phyloP scores from a whole-genome alignment of 2,113 vertebrate genomes.

The Podarcis cretensis region DNA sequence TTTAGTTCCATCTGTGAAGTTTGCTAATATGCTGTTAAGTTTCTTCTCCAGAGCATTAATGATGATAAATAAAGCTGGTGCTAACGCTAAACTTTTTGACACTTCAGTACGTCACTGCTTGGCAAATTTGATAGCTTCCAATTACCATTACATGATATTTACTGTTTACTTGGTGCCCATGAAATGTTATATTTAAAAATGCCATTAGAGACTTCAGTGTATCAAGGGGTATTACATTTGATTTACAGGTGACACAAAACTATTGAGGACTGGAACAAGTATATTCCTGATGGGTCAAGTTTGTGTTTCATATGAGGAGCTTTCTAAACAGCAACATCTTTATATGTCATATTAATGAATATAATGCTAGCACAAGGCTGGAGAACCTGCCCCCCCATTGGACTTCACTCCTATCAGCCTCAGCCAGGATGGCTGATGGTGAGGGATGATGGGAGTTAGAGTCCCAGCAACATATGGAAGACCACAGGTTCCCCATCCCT shows the following conservation, averaged over 20 bases:
- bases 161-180: neutral
- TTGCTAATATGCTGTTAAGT: slow-evolving; percentile 1
- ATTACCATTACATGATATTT: slow-evolving; percentile 3
- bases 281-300: neutral
- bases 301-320: neutral
- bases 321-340: neutral
- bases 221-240: neutral
- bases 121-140: neutral
- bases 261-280: neutral
- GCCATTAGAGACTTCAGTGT: neutral
- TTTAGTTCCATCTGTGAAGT: slow-evolving; percentile 2
- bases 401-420: too few relatives aligned
- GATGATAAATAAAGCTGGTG: neutral
- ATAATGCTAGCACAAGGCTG: too few relatives aligned
- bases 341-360: neutral
- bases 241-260: neutral
- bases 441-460: too few relatives aligned
- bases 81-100: neutral
- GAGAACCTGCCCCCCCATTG: too few relatives aligned
- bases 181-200: neutral
- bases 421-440: too few relatives aligned
- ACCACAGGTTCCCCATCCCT: too few relatives aligned
- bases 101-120: slow-evolving; percentile 1
- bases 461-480: too few relatives aligned
- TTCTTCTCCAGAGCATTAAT: slow-evolving; percentile 23